These are phyloP conservation scores for Clanis bilineata DNA, from an alignment of 2,888 invertebrate genomes.

Conservation along the genomic window DNA sequence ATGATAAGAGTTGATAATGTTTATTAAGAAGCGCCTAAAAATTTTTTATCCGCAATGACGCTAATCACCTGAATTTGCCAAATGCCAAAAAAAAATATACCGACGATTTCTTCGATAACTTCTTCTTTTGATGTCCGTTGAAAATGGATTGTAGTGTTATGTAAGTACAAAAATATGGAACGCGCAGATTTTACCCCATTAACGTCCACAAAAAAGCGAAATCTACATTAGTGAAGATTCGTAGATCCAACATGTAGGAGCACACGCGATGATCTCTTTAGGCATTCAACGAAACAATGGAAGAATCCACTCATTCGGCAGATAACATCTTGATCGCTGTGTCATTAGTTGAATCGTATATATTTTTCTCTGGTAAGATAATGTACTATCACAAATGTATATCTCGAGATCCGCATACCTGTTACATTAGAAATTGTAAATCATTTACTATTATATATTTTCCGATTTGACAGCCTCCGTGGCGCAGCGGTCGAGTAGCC, in stretches of 20 bases:
- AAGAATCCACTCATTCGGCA: constrained; percentile 32
- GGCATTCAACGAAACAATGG: constrained; percentile 58
- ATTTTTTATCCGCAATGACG: too few species aligned
- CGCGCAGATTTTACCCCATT: background rate
- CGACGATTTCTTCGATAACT: too few species aligned
- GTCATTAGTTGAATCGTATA: constrained; percentile 31
- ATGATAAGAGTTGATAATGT: too few species aligned
- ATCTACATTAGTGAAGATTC: background rate
- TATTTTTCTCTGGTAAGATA: background rate
- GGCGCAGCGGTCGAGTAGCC: too few species aligned
- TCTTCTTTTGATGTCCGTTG: too few species aligned
- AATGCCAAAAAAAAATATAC: too few species aligned
- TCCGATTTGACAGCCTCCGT: too few species aligned
- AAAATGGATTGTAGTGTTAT: too few species aligned
- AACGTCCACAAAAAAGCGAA: background rate
- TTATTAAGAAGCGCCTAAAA: too few species aligned
- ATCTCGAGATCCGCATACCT: background rate
- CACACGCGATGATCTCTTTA: constrained; percentile 67
- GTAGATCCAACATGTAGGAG: constrained; percentile 39
- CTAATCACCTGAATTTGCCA: too few species aligned
- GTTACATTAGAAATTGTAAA: background rate
- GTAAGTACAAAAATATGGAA: background rate
- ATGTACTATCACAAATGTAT: background rate
- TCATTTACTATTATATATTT: background rate
- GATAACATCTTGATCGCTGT: constrained; percentile 51